phyloP scores from a whole-genome alignment of 30 jellyfish, hydroid and myxozoan species.

The Mastigias papua region DNA sequence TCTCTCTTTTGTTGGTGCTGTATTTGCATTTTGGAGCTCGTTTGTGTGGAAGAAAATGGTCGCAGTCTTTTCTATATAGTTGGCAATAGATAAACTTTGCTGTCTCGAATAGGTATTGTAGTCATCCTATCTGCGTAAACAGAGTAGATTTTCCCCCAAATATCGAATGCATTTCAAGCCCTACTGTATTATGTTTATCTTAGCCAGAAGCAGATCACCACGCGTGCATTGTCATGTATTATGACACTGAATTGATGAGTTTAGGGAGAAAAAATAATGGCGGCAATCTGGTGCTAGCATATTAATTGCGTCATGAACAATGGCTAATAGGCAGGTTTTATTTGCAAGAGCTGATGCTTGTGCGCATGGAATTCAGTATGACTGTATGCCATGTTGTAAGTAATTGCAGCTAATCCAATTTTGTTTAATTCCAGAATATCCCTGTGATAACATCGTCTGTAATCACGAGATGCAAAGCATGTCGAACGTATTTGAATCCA shows the following conservation, averaged over 20 bases:
- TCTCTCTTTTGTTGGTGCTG: too few relatives aligned
- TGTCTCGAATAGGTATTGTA: too few relatives aligned
- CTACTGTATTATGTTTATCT: constrained; percentile 11
- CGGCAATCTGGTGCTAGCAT: constrained; percentile 17
- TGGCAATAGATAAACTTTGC: too few relatives aligned
- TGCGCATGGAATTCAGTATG: background rate
- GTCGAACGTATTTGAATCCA: constrained; percentile 94
- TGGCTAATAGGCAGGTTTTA: background rate
- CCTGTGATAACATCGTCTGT: constrained; percentile 90
- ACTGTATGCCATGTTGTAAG: background rate
- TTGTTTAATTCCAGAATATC: constrained; percentile 49
- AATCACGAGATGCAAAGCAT: constrained; percentile 84
- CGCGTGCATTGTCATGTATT: constrained; percentile 18
- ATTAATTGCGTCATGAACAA: constrained; percentile 22
- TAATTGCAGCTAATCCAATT: background rate
- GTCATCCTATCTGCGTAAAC: too few relatives aligned
- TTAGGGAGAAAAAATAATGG: constrained; percentile 13
- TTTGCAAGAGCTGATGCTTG: background rate
- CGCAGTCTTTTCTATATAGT: too few relatives aligned
- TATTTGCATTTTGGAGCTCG: too few relatives aligned
- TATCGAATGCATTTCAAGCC: constrained; percentile 39
- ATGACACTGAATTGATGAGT: constrained; percentile 18
- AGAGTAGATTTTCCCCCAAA: constrained; percentile 34
- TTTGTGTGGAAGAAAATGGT: too few relatives aligned
- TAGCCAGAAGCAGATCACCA: constrained; percentile 31